These are phyloP conservation scores for Lanistes nyassanus DNA, from an alignment of 1,140 invertebrate species.

Conservation along the genomic window DNA sequence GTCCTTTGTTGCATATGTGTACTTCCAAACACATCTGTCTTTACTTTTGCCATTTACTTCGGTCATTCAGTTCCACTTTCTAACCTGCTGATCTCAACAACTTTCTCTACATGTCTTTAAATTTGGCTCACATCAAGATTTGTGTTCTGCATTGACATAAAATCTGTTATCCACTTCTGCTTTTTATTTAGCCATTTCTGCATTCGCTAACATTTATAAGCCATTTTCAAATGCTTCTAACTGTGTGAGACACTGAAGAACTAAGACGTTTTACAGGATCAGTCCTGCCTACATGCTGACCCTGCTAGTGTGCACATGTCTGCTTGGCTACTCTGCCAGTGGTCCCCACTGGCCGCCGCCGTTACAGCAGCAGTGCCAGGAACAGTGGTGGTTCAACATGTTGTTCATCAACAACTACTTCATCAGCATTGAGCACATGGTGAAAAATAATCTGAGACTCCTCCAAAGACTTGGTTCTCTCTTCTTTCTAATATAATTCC, in stretches of 20 bases:
- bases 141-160: too few species aligned
- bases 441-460: neutral
- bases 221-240: neutral
- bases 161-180: too few species aligned
- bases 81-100: too few species aligned
- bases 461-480: too few species aligned
- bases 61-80: too few species aligned
- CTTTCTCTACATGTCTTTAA: too few species aligned
- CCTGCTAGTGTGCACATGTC: slow-evolving; percentile 78
- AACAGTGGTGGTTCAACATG: slow-evolving; percentile 84
- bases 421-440: slow-evolving; percentile 63
- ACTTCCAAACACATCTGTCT: too few species aligned
- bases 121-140: too few species aligned
- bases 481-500: too few species aligned
- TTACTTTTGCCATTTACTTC: too few species aligned
- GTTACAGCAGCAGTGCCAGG: slow-evolving; percentile 67
- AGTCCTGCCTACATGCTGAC: slow-evolving; percentile 85
- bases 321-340: slow-evolving; percentile 74
- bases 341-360: slow-evolving; percentile 66
- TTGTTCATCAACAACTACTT: slow-evolving; percentile 84
- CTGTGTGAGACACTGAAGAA: neutral
- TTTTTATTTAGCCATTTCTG: too few species aligned
- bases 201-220: neutral
- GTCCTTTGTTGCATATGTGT: too few species aligned
- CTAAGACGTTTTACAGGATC: slow-evolving; percentile 60